phyloP scores from a whole-genome alignment of 2,888 invertebrate genomes.

The Drosophila sordidapex region DNA sequence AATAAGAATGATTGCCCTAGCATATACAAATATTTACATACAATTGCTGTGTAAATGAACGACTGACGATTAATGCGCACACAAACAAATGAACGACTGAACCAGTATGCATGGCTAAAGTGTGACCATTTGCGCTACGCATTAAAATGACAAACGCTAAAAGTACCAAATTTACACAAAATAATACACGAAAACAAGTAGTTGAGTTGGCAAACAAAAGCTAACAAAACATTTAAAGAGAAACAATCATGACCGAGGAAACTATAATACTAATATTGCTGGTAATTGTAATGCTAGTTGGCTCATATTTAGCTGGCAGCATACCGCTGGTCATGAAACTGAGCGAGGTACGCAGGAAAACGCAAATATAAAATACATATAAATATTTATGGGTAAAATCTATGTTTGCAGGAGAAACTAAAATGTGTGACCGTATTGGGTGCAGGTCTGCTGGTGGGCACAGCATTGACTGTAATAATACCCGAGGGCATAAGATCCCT shows the following conservation, averaged over 20 bases:
- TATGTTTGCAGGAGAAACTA: slow-evolving; percentile 92
- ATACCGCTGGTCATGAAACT: slow-evolving; percentile 97
- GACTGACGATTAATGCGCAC: not conserved
- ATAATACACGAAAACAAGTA: slow-evolving; percentile 7
- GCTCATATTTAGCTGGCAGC: slow-evolving; percentile 97
- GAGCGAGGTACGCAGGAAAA: slow-evolving; percentile 91
- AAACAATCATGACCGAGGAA: slow-evolving; percentile 87
- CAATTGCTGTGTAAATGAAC: not conserved
- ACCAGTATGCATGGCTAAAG: not conserved
- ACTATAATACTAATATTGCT: slow-evolving; percentile 92
- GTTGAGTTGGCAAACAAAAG: slow-evolving; percentile 58
- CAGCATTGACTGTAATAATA: slow-evolving; percentile 98
- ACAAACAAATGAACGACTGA: not conserved
- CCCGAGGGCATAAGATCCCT: slow-evolving; percentile 98
- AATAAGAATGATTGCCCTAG: not conserved
- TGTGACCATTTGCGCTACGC: not conserved
- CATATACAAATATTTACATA: not conserved
- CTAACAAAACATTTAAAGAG: not conserved
- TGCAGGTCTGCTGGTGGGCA: slow-evolving; percentile 98
- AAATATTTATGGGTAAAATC: not conserved
- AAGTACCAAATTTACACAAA: slow-evolving; percentile 9
- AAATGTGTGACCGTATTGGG: slow-evolving; percentile 97
- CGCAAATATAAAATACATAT: not conserved
- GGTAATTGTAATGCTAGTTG: slow-evolving; percentile 96
- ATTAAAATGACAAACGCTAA: slow-evolving; percentile 6